Percentiles rank a stretch among this genome's conserved stretches.
Evolutionary conservation across 2,113 vertebrate species (phyloP).

Genomic region (Zonotrichia leucophrys): DNA sequence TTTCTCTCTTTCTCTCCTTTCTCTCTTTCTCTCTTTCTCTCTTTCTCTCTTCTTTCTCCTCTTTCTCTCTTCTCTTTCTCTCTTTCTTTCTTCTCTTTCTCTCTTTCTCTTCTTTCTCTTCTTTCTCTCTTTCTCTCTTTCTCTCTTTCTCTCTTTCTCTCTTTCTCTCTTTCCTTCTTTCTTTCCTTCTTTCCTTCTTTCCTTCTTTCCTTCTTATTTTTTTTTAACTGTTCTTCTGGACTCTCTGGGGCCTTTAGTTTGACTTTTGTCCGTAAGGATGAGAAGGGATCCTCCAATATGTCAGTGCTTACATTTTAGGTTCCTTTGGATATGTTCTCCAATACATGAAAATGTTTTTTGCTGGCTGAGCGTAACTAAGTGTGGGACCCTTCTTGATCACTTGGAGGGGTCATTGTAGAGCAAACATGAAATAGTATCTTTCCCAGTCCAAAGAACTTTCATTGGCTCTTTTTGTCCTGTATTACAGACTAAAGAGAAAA

Average conservation of each 20-base stretch:
- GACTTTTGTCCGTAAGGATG: background rate
- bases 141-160: too few relatives aligned
- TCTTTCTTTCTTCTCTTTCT: too few relatives aligned
- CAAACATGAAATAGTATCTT: slow-evolving; percentile 1
- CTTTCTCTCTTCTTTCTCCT: too few relatives aligned
- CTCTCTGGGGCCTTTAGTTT: background rate
- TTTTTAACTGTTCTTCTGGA: background rate
- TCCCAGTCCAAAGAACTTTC: background rate
- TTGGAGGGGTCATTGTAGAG: background rate
- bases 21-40: too few relatives aligned
- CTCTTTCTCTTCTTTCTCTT: too few relatives aligned
- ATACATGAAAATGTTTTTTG: background rate
- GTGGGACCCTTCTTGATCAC: background rate
- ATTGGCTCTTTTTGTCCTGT: background rate
- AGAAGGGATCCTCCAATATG: background rate
- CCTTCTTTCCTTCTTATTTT: background rate
- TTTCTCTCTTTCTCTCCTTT: too few relatives aligned
- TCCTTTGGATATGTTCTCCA: background rate
- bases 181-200: slow-evolving; percentile 64
- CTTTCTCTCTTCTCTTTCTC: too few relatives aligned
- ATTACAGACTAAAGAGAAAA: slow-evolving; percentile 19
- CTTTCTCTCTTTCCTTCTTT: background rate
- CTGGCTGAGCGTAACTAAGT: background rate
- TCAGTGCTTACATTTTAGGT: background rate
- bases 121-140: too few relatives aligned